Conservation (phyloP, 1,140 invertebrate genomes). For the Lepidostoma basale region DNA sequence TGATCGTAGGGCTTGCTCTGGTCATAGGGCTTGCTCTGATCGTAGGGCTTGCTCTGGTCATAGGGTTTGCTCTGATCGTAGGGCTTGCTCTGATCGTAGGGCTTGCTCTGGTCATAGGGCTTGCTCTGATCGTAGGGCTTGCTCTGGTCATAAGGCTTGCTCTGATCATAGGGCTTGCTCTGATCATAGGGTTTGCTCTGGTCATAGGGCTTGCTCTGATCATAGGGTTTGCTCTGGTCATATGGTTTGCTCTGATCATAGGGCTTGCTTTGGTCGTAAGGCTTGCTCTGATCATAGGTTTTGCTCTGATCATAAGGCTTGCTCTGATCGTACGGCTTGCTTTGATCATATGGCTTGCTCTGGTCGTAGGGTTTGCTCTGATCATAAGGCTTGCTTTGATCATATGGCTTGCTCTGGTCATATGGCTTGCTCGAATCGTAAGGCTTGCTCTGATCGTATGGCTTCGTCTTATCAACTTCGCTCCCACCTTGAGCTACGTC, state of each 20-base stretch:
- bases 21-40: conserved; percentile 18
- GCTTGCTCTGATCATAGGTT: conserved; percentile 21
- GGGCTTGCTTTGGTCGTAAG: conserved; percentile 20
- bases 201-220: conserved; percentile 28
- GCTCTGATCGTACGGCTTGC: conserved; percentile 14
- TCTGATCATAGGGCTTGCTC: conserved; percentile 19
- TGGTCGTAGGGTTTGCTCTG: conserved; percentile 10
- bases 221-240: conserved; percentile 22
- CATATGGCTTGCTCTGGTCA: conserved; percentile 19
- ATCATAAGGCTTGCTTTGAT: conserved; percentile 18
- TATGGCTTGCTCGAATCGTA: conserved; percentile 10
- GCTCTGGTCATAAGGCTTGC: conserved; percentile 22
- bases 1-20: conserved; percentile 15
- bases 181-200: background rate
- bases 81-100: background rate
- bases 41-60: conserved; percentile 18
- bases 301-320: conserved; percentile 15
- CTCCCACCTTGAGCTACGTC: background rate
- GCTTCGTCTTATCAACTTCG: conserved; percentile 3
- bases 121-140: conserved; percentile 14
- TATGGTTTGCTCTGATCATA: conserved; percentile 29
- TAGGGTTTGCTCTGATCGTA: conserved; percentile 24
- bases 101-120: conserved; percentile 18
- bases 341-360: conserved; percentile 12
- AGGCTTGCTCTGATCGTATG: conserved; percentile 11